A percentile compares a stretch with the other conserved stretches of the same genome.
Conservation (phyloP, 1,140 invertebrate species). For the Dendrolimus punctatus region DNA sequence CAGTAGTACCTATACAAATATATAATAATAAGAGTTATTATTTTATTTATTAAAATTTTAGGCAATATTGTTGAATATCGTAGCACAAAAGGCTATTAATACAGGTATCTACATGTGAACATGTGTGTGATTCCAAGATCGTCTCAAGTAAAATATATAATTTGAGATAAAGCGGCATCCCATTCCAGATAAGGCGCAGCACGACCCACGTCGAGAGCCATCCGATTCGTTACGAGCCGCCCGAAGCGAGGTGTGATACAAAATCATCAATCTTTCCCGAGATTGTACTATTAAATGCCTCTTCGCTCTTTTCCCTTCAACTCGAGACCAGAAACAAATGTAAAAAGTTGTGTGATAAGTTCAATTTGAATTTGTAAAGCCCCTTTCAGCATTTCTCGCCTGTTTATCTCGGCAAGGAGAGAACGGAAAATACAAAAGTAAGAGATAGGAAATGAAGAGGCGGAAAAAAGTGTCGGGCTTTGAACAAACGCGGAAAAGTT, state of each 20-base stretch:
- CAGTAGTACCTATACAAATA: no score
- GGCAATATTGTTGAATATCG: no score
- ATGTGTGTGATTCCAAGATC: conserved; percentile 39
- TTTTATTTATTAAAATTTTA: no score
- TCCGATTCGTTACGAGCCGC: conserved; percentile 67
- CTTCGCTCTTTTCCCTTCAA: conserved; percentile 66
- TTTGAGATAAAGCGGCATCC: conserved; percentile 68
- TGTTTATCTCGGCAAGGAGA: conserved; percentile 67
- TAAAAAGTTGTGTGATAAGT: conserved; percentile 73
- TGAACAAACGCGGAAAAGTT: conserved; percentile 68
- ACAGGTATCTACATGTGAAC: no score
- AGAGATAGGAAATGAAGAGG: conserved; percentile 71
- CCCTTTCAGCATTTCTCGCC: conserved; percentile 70
- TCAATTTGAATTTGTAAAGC: conserved; percentile 73
- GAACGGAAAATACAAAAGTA: conserved; percentile 71
- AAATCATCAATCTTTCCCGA: conserved; percentile 71
- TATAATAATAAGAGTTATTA: no score
- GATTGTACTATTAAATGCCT: conserved; percentile 72
- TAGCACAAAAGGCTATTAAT: neutral
- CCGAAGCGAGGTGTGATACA: conserved; percentile 70
- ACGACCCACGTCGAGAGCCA: conserved; percentile 65
- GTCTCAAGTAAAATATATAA: conserved; percentile 69
- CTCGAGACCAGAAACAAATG: conserved; percentile 71
- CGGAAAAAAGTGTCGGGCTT: conserved; percentile 70
- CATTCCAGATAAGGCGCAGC: conserved; percentile 66